Evolutionary conservation across 1,140 invertebrate species (phyloP).

Genomic region (Lucilia cuprina): DNA sequence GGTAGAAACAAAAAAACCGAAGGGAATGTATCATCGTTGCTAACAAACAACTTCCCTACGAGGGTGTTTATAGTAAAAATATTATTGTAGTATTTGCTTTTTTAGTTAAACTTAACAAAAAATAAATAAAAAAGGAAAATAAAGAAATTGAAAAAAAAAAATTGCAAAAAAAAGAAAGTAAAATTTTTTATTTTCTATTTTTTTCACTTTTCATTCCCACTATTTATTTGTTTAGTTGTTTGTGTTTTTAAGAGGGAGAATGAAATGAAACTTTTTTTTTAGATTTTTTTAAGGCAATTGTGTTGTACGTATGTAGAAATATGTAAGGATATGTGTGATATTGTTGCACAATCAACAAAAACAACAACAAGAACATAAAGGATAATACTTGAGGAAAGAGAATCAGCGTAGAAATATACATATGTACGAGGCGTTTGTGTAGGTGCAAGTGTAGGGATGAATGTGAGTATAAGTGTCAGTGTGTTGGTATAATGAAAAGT

Average conservation of each 20-base stretch:
- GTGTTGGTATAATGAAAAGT: neutral
- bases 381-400: neutral
- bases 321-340: neutral
- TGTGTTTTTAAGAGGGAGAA: neutral
- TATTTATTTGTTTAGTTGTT: neutral
- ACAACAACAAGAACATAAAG: neutral
- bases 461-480: neutral
- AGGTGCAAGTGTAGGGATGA: too few relatives aligned
- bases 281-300: neutral
- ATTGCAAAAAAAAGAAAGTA: neutral
- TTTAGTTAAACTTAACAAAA: neutral
- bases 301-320: neutral
- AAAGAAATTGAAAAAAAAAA: neutral
- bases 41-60: neutral
- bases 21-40: too few relatives aligned
- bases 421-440: neutral
- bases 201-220: constrained; percentile 10
- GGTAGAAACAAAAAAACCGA: neutral
- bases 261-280: neutral
- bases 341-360: constrained; percentile 1
- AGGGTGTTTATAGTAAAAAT: neutral
- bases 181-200: neutral
- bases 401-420: neutral
- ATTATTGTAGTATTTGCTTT: constrained; percentile 1
- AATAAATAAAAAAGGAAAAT: neutral